A percentile compares a stretch with the other conserved stretches of the same genome.
phyloP scores from a whole-genome alignment of 2,888 invertebrate genomes.

The Balanococcus diminutus region DNA sequence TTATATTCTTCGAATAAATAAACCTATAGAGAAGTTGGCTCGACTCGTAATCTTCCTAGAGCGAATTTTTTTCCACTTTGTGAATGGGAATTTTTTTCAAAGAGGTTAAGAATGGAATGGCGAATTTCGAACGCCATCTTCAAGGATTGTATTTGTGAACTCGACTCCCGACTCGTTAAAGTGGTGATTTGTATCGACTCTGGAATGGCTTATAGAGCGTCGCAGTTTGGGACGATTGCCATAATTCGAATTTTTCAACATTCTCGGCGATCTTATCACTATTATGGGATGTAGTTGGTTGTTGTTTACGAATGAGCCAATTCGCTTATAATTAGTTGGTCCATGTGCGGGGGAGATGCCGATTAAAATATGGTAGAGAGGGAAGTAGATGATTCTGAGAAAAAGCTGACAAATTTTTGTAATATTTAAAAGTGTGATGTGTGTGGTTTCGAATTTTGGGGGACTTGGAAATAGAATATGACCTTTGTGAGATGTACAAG shows the following conservation, averaged over 20 bases:
- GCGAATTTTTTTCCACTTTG: not conserved
- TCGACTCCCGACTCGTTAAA: conserved; percentile 1
- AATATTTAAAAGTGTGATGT: too few relatives aligned
- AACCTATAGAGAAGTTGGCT: not conserved
- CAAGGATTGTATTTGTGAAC: not conserved
- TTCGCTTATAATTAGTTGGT: not conserved
- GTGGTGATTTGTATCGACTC: conserved; percentile 16
- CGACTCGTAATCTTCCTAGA: not conserved
- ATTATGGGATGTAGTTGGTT: too few relatives aligned
- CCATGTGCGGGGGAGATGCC: not conserved
- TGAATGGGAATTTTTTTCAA: not conserved
- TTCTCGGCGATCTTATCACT: not conserved
- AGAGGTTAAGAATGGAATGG: not conserved
- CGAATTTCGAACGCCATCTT: not conserved
- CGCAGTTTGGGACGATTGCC: not conserved
- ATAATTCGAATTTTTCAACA: not conserved
- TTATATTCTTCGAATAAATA: not conserved
- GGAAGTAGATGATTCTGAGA: not conserved
- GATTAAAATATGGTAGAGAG: not conserved
- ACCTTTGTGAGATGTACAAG: too few relatives aligned
- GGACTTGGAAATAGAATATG: too few relatives aligned
- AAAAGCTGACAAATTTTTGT: not conserved
- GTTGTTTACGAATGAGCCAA: not conserved
- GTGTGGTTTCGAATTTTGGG: too few relatives aligned
- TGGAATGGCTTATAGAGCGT: not conserved